Conservation (phyloP, 2,113 vertebrate species). For the Bambusicola thoracicus region DNA sequence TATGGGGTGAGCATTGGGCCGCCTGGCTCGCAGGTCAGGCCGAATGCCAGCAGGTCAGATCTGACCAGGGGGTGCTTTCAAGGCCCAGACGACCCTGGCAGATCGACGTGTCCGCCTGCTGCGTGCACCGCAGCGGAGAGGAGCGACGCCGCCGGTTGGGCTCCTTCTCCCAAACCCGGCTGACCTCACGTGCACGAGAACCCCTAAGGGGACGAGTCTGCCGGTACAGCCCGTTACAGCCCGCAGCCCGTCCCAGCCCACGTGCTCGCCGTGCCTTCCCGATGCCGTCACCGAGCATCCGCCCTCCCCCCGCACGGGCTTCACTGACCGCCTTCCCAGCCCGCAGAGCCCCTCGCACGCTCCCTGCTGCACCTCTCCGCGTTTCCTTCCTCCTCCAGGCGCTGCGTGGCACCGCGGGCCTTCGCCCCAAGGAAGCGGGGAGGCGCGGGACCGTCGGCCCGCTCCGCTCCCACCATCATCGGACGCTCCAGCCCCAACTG, state of each 20-base stretch:
- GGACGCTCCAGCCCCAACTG: neutral
- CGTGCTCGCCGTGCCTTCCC: neutral
- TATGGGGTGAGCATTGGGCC: too few relatives aligned
- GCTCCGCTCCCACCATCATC: neutral
- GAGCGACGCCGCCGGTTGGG: accelerated
- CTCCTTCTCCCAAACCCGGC: neutral
- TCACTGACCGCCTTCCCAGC: too few relatives aligned
- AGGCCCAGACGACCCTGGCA: neutral
- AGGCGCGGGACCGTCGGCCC: too few relatives aligned
- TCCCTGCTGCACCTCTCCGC: too few relatives aligned
- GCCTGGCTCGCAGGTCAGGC: too few relatives aligned
- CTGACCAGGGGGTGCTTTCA: neutral
- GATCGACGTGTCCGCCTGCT: neutral
- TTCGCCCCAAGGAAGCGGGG: too few relatives aligned
- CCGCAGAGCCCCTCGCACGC: too few relatives aligned
- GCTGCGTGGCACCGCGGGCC: too few relatives aligned
- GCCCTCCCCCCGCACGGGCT: too few relatives aligned
- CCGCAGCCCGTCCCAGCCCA: neutral
- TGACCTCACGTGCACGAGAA: neutral
- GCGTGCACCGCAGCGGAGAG: neutral
- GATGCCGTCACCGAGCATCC: neutral
- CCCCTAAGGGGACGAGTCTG: accelerated
- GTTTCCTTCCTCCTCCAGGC: too few relatives aligned
- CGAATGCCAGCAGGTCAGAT: neutral
- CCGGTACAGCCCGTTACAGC: accelerated